phyloP scores from a whole-genome alignment of 2,888 invertebrate species.

The Physocephala rufipes region DNA sequence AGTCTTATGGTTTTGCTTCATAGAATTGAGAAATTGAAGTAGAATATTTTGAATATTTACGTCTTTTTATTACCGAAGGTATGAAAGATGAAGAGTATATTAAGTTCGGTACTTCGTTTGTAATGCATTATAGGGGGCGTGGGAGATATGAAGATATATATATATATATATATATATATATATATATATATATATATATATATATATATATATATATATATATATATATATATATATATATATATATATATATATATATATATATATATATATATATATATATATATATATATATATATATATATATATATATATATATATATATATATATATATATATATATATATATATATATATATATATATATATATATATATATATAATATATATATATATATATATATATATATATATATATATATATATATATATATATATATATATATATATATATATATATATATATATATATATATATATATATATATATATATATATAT shows the following conservation, averaged over 20 bases:
- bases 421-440: background rate
- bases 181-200: background rate
- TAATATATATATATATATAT: no score
- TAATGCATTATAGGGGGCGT: no score
- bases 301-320: background rate
- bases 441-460: no score
- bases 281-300: background rate
- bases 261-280: background rate
- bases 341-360: no score
- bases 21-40: no score
- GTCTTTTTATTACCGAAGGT: no score
- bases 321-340: background rate
- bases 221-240: background rate
- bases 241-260: background rate
- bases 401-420: no score
- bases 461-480: background rate
- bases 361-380: no score
- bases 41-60: no score
- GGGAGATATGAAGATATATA: conserved; percentile 7
- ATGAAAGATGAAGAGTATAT: no score
- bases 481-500: background rate
- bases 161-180: background rate
- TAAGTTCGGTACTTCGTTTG: no score
- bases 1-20: no score
- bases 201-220: background rate